Base-by-base conservation (phyloP, 2,888 invertebrate genomes). In the Deilephila elpenor region DNA sequence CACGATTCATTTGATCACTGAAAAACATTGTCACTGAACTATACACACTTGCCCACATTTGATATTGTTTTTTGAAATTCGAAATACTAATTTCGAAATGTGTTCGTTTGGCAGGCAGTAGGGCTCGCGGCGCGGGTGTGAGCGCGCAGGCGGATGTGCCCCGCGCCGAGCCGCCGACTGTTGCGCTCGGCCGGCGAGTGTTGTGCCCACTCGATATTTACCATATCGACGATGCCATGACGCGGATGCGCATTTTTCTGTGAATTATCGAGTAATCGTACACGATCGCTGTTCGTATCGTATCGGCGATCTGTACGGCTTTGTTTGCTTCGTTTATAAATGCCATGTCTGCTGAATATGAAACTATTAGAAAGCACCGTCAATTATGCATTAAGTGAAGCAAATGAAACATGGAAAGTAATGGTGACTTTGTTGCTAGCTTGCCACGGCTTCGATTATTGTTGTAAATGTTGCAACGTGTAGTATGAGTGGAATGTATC, bases 91-190 rank as follows among this genome's bases (percentile, higher is more conserved):
- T 74, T 76, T 82, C 78, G 76, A 77, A 78, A 74, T 76, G 71
- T 76, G 72, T 70, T 59, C 75, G 73, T 79, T 79, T 76, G 74
- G 74, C 75, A 75, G 74, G 76, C 75, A 74, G 76, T 80, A 82
- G 87, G 84, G 85, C 81, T 83, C 82, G 89, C 88, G 88, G 90
- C 90, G 90, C 91, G 86, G 89, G 89, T 86, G 85, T 84, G 88
- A 91, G 86, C 89, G 90, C 91, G 89, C 92, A 93, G 90, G 89
- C 94, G 93, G 94, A 94, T 94, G 93, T 93, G 94, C 91, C 88
- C 88, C 86, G 89, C 87, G 90, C 92, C 90, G 90, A 37, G 37
- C 11, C 37, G 88, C 82, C 86, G 88, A 90, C 89, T 91, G 89
- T 86, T 89, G 88, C 87, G 90, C 86, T 83, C 83, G 85, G 79